Evolutionary conservation across 2,113 vertebrate genomes (phyloP), one percentile per base, ranked within the genome.

Genomic region (Semnornis frantzii): DNA sequence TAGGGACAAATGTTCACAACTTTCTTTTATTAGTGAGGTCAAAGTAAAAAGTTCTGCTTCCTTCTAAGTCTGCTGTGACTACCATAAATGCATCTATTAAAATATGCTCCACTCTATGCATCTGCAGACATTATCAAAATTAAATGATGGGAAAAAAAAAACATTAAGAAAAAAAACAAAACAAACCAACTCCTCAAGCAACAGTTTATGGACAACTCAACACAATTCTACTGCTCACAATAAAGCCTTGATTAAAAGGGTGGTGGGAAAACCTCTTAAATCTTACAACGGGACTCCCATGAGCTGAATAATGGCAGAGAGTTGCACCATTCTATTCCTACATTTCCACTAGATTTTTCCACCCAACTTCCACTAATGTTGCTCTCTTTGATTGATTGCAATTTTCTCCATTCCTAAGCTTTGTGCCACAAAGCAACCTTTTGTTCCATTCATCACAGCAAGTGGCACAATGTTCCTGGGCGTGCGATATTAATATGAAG

Each of bases 391-490:
- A 97, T 71, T 94, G 93, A 97, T 91, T 92, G 83, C 50, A 75
- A 86, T 96, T 96, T 95, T 94, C 68, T 92, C 30, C 6, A 95
- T 86, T 95, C 95, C 82, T 72, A 77, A 97, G 89, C 82, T 93
- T 95, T 96, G 85, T 95, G 95, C 86, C 90, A 96, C 95, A 97
- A 96, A 96, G 81, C 85, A 97, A 96, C 85, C 80, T 91, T 95
- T 78, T 93, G 75, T 96, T 96, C 71, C 87, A 96, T 97, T 93
- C 92, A 54, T 96, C 92, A 97, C 54, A 84, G 64, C 84, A 97
- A 93, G 82, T 78, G 65, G 92, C 80, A 95, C 64, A 92, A 80
- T 90, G 82, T 37, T 37, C 37, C 37, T 37, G 7, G 37, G 37
- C 9, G 37, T 37, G 37, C 88, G 85, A 90, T 71, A 97, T 95